Evolutionary conservation across 2,797 vertebrate genomes (phyloP).

Genomic region (Cottoperca gobio): DNA sequence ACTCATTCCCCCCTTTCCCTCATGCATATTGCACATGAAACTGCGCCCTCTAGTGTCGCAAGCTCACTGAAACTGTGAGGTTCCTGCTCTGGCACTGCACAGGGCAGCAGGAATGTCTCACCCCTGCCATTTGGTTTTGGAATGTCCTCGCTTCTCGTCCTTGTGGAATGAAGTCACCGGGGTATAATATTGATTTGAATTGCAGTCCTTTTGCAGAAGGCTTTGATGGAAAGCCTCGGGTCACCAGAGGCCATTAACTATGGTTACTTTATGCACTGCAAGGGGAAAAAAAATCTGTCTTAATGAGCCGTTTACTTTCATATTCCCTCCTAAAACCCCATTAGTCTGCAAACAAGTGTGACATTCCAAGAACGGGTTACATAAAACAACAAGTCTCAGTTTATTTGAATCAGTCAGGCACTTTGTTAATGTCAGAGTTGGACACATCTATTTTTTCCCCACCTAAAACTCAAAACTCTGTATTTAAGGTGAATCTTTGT

Average conservation of each 20-base stretch:
- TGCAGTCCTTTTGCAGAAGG: slow-evolving; percentile 7
- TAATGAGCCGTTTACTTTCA: slow-evolving; percentile 16
- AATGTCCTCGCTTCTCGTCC: slow-evolving; percentile 38
- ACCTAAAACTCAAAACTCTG: not conserved
- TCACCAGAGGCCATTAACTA: slow-evolving; percentile 10
- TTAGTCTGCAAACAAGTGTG: slow-evolving; percentile 17
- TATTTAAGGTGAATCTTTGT: slow-evolving; percentile 9
- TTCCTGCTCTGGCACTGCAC: slow-evolving; percentile 13
- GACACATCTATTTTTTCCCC: not conserved
- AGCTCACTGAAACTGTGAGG: not conserved
- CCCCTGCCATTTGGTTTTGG: slow-evolving; percentile 45
- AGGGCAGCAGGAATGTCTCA: slow-evolving; percentile 52
- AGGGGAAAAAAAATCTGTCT: slow-evolving; percentile 2
- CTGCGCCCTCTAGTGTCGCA: slow-evolving; percentile 83
- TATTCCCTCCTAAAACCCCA: slow-evolving; percentile 14
- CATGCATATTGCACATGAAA: slow-evolving; percentile 71
- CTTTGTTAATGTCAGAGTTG: not conserved
- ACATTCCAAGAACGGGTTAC: not conserved
- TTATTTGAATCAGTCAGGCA: not conserved
- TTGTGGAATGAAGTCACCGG: slow-evolving; percentile 45
- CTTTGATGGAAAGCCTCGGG: not conserved
- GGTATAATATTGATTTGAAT: slow-evolving; percentile 29
- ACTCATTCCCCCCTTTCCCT: slow-evolving; percentile 20
- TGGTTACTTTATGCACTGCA: slow-evolving; percentile 14
- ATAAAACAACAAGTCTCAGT: not conserved